These are phyloP conservation scores for Cephalopholis sonnerati DNA, from an alignment of 2,113 vertebrate genomes.

Conservation along the genomic window DNA sequence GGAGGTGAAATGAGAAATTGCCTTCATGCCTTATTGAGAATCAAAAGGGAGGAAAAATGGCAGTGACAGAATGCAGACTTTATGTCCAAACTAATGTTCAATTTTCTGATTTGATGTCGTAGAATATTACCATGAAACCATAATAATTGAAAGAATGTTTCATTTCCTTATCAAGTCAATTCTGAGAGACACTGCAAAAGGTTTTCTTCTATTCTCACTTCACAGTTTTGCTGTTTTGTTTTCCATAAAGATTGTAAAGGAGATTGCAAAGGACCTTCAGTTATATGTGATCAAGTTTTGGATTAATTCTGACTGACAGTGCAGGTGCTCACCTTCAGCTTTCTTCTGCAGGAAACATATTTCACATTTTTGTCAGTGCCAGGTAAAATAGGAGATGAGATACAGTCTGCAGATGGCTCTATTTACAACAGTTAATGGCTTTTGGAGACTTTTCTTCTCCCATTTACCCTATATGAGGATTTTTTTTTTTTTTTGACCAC, in stretches of 20 bases:
- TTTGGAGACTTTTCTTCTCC: constrained; percentile 1
- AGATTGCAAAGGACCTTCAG: constrained; percentile 24
- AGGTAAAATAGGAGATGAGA: constrained; percentile 20
- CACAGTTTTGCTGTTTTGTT: constrained; percentile 5
- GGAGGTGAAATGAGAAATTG: constrained; percentile 32
- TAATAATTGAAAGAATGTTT: constrained; percentile 11
- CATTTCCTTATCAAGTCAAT: neutral
- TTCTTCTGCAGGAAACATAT: constrained; percentile 24
- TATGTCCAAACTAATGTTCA: neutral
- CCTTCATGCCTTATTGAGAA: constrained; percentile 23
- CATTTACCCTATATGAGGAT: neutral
- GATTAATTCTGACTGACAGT: constrained; percentile 41
- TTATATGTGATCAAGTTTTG: constrained; percentile 39
- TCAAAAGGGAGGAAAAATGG: constrained; percentile 4
- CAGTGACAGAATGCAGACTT: constrained; percentile 3
- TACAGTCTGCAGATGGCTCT: constrained; percentile 30
- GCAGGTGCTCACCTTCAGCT: constrained; percentile 51
- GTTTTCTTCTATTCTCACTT: neutral
- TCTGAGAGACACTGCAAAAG: neutral
- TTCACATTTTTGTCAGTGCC: constrained; percentile 22
- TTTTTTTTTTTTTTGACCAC: constrained; percentile 2
- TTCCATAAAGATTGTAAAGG: constrained; percentile 27
- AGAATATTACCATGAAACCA: neutral
- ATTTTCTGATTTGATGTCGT: constrained; percentile 16
- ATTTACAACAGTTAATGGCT: constrained; percentile 19